A percentile compares a stretch with the other conserved stretches of the same genome.
Evolutionary conservation across 1,140 invertebrate species (phyloP).

Genomic region (Brachionus sp.): DNA sequence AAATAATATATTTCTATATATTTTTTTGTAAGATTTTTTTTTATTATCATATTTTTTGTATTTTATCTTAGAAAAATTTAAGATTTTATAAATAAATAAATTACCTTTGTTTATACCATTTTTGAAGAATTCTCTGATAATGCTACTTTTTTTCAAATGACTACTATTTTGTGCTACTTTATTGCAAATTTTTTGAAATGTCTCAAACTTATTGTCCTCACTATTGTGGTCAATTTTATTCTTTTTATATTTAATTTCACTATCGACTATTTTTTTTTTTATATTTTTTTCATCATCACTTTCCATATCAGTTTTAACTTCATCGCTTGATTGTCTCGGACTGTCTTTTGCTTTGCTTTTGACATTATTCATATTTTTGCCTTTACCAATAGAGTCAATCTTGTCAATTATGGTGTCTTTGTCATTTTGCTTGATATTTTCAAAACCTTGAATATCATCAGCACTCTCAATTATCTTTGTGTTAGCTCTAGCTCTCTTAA

Average conservation of each 20-base stretch:
- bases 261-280: background rate
- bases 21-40: no score
- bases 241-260: background rate
- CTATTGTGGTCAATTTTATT: constrained; percentile 28
- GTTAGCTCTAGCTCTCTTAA: constrained; percentile 71
- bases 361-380: background rate
- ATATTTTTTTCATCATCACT: constrained; percentile 32
- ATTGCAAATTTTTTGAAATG: constrained; percentile 74
- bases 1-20: no score
- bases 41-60: no score
- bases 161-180: constrained; percentile 72
- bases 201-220: constrained; percentile 71
- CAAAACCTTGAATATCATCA: constrained; percentile 75
- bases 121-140: constrained; percentile 68
- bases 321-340: background rate
- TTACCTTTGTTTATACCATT: background rate
- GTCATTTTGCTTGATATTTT: constrained; percentile 67
- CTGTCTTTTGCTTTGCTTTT: background rate
- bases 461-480: constrained; percentile 76
- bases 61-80: no score
- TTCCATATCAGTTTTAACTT: background rate
- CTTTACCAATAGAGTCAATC: constrained; percentile 56
- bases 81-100: background rate
- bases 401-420: constrained; percentile 64
- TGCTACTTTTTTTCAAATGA: constrained; percentile 76